Conservation (phyloP, 2,113 vertebrate genomes). For the Aptenodytes patagonicus region DNA sequence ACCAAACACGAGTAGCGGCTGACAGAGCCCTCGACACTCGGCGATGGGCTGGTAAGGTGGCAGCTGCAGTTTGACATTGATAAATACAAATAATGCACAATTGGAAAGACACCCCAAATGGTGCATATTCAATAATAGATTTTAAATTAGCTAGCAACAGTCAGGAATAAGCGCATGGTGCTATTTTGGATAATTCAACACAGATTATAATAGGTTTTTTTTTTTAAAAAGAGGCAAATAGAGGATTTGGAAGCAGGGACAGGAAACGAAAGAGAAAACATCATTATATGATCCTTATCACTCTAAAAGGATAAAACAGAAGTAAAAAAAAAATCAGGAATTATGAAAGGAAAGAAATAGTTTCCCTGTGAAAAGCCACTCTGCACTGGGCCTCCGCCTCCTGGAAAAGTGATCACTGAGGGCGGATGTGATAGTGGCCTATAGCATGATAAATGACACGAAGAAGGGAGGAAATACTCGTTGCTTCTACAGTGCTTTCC, state of each 20-base stretch:
- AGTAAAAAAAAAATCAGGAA: neutral
- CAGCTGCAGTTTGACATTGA: neutral
- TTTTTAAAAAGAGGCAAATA: neutral
- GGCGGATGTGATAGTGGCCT: neutral
- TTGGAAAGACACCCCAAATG: neutral
- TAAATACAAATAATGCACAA: neutral
- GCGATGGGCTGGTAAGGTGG: neutral
- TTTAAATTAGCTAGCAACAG: neutral
- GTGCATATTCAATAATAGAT: neutral
- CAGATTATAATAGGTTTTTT: neutral
- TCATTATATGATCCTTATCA: neutral
- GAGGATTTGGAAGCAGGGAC: neutral
- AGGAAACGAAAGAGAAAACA: neutral
- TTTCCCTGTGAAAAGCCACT: neutral
- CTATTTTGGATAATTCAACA: neutral
- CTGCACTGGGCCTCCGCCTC: neutral
- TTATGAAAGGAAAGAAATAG: neutral
- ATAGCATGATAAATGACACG: neutral
- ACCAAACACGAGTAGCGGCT: neutral
- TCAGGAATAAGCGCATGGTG: neutral
- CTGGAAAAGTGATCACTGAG: neutral
- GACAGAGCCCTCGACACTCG: neutral
- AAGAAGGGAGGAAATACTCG: neutral
- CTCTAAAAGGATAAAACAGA: neutral
- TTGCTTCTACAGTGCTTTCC: neutral